Base-by-base conservation (phyloP, 2,888 invertebrate genomes). In the Eucera pruinosa region DNA sequence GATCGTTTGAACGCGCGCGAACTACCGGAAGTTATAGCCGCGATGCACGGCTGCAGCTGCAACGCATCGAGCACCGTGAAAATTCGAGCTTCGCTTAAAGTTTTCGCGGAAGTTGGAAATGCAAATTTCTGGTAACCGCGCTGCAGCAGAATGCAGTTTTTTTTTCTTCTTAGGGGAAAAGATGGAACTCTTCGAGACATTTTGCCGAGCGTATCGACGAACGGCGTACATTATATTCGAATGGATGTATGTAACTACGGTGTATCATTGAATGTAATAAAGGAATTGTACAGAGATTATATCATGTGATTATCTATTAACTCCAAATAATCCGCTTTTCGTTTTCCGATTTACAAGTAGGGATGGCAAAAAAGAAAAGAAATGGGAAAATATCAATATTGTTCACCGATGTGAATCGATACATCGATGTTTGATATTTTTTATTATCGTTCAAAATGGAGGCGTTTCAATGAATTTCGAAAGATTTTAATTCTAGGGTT, bases 201-300 rank as follows among this genome's bases (percentile, higher is more conserved):
- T 62, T 23, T 39, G 47, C 15, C 13, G 23, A 55, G 54, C 54
- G 43, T 55, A 33, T 27, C 75, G 60, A 62, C 27, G 41, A 55
- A 47, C 23, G 9, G 39, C 45, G 58, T 47, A 20, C n/a, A 47
- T 33, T 67, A n/a, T 43, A 61, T 23, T 67, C 13, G 60, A 67
- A 75, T 27, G 75, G n/a, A 15, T 66, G 66, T 74, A 65, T 60
- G 75, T 74, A 75, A 65, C 39, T 74, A 36, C 50, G 61, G 23
- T 75, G 47, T 75, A 74, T 41, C 41, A 39, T 47, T 75, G 54
- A 33, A 75, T 65, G 54, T 65, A 75, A 75, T 75, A 75, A 75
- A 75, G 41, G 54, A 58, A 74, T 65, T 75, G 58, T 75, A 54
- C 58, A 73, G 52, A 74, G 23, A 60, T 25, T 50, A 5, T 36